These are phyloP conservation scores for Megalonaias nervosa DNA, from an alignment of 1,140 invertebrate species.

Conservation along the genomic window DNA sequence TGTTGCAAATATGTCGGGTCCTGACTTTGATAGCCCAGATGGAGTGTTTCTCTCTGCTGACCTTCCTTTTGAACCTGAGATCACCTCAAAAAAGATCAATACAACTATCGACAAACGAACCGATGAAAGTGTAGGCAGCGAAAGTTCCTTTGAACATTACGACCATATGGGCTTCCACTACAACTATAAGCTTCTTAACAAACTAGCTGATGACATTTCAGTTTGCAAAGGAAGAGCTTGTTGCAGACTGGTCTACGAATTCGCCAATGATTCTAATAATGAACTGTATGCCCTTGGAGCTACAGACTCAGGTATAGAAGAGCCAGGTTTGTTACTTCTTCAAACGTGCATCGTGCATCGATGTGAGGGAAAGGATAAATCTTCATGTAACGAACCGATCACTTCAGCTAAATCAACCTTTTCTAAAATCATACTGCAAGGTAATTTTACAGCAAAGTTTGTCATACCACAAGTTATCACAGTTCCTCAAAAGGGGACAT, in stretches of 20 bases:
- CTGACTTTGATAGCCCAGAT: slow-evolving; percentile 2
- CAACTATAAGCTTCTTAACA: background rate
- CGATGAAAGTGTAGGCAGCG: slow-evolving; percentile 11
- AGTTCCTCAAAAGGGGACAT: background rate
- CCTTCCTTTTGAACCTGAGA: slow-evolving; percentile 1
- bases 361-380: background rate
- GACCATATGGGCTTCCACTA: background rate
- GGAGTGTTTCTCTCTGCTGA: slow-evolving; percentile 21
- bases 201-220: no score
- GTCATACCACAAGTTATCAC: slow-evolving; percentile 21
- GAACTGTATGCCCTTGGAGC: slow-evolving; percentile 15
- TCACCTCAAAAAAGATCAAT: background rate
- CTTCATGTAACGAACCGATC: slow-evolving; percentile 6
- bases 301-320: background rate
- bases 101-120: background rate
- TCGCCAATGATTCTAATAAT: background rate
- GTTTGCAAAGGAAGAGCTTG: slow-evolving; percentile 13
- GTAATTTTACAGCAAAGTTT: slow-evolving; percentile 10
- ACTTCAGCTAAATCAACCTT: slow-evolving; percentile 11
- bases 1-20: slow-evolving; percentile 4
- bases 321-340: slow-evolving; percentile 26
- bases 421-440: slow-evolving; percentile 22
- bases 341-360: slow-evolving; percentile 22
- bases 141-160: slow-evolving; percentile 6
- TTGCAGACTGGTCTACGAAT: slow-evolving; percentile 17